Percentiles rank a stretch among this genome's conserved stretches.
Conservation (phyloP, 2,888 invertebrate species). For the Dicroscelio sp. region DNA sequence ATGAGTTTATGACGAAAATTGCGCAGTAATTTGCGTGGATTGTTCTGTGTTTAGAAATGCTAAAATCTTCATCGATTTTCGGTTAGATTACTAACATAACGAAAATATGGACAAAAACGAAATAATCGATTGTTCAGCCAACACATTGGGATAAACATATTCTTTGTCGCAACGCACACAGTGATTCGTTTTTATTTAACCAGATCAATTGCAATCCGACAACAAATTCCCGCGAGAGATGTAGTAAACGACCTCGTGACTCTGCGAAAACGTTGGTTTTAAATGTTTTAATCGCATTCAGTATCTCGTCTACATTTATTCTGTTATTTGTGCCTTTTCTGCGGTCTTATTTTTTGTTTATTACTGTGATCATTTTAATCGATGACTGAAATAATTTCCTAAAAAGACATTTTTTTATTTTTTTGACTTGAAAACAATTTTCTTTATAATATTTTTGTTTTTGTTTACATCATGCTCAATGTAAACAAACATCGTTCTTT, state of each 20-base stretch:
- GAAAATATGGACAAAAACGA: neutral
- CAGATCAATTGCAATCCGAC: conserved; percentile 60
- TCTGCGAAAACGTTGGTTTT: conserved; percentile 61
- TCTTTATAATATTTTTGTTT: no score
- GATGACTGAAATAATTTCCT: neutral
- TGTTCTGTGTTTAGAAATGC: no score
- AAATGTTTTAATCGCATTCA: conserved; percentile 63
- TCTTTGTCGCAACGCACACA: conserved; percentile 10
- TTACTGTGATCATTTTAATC: neutral
- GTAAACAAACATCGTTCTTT: no score
- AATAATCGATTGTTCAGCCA: neutral
- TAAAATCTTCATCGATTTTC: no score
- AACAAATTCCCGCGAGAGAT: conserved; percentile 54
- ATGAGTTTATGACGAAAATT: neutral
- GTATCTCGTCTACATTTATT: conserved; percentile 48
- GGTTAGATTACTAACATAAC: no score
- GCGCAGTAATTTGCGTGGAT: no score
- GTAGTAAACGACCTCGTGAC: conserved; percentile 57
- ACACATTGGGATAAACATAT: conserved; percentile 18
- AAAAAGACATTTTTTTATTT: no score
- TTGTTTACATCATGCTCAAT: no score
- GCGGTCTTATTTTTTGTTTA: conserved; percentile 47
- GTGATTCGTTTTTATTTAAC: conserved; percentile 64
- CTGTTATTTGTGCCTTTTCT: conserved; percentile 43
- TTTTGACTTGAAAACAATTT: no score